A percentile compares a stretch with the other conserved stretches of the same genome.
Conservation (phyloP, 64 coral and sea anemone species). For the Montipora capricornis region DNA sequence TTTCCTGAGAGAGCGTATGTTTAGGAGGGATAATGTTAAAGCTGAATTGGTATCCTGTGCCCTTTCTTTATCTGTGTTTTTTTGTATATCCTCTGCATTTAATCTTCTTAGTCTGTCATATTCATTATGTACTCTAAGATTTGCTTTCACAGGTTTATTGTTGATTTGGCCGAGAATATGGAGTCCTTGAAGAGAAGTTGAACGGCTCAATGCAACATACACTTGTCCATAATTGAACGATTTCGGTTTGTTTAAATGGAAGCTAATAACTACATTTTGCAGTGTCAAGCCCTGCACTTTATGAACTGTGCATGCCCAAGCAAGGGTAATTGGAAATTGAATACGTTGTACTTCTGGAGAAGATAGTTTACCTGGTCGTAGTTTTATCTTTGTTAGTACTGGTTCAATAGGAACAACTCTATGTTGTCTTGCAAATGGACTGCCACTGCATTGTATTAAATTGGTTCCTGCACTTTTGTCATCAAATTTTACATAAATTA, state of each 20-base stretch:
- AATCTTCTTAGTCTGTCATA: constrained; percentile 28
- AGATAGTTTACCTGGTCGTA: constrained; percentile 58
- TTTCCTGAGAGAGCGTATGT: constrained; percentile 71
- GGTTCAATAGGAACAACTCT: constrained; percentile 62
- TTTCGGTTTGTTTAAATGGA: constrained; percentile 39
- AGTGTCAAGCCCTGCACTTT: no score
- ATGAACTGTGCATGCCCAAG: constrained; percentile 4
- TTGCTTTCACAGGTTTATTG: constrained; percentile 21
- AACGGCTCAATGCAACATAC: constrained; percentile 59
- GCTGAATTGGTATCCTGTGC: constrained; percentile 2
- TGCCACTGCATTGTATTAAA: background rate
- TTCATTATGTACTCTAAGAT: constrained; percentile 2
- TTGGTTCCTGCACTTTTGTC: constrained; percentile 17
- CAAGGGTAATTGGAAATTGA: constrained; percentile 53
- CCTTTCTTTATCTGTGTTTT: background rate
- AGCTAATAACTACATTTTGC: background rate
- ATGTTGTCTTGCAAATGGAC: constrained; percentile 19
- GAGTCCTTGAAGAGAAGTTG: constrained; percentile 28
- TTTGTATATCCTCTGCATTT: background rate
- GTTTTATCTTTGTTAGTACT: constrained; percentile 51
- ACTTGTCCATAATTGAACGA: constrained; percentile 66
- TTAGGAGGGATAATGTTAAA: constrained; percentile 66
- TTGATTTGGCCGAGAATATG: constrained; percentile 12
- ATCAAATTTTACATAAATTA: constrained; percentile 66
- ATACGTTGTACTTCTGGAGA: constrained; percentile 66